phyloP scores from a whole-genome alignment of 2,888 invertebrate species.

The Idaea biselata region DNA sequence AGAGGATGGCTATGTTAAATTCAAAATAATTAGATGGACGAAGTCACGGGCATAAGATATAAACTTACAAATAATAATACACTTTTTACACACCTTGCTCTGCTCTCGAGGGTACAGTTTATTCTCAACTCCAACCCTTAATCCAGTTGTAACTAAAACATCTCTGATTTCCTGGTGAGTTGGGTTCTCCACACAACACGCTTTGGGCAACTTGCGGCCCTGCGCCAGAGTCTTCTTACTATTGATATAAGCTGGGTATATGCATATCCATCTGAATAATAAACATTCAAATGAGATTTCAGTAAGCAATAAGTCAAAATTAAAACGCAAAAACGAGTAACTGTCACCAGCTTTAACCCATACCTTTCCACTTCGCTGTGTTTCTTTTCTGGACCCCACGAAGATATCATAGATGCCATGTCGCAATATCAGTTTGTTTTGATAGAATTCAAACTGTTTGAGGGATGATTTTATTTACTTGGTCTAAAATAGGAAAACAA shows the following conservation, averaged over 20 bases:
- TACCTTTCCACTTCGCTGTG: constrained; percentile 84
- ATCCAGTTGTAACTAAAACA: constrained; percentile 90
- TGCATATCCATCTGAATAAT: constrained; percentile 91
- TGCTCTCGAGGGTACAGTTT: constrained; percentile 95
- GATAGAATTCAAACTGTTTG: neutral
- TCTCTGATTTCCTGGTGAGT: constrained; percentile 97
- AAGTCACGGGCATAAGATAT: too few species aligned
- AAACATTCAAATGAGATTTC: constrained; percentile 3
- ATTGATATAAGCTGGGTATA: constrained; percentile 98
- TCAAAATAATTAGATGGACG: too few species aligned
- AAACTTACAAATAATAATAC: too few species aligned
- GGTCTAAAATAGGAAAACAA: neutral
- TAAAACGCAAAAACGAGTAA: neutral
- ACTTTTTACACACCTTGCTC: constrained; percentile 87
- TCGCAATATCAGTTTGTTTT: neutral
- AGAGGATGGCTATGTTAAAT: too few species aligned
- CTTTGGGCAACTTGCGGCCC: constrained; percentile 92
- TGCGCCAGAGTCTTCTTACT: constrained; percentile 94
- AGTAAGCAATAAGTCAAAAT: neutral
- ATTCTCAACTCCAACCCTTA: constrained; percentile 94
- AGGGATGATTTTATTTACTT: neutral
- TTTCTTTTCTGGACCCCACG: constrained; percentile 88
- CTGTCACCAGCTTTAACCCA: constrained; percentile 4
- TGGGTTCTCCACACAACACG: constrained; percentile 96
- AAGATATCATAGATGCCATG: constrained; percentile 78